Evolutionary conservation across 2,797 vertebrate genomes (phyloP), one percentile per base, ranked within the genome.

Genomic region (Myotis daubentonii): DNA sequence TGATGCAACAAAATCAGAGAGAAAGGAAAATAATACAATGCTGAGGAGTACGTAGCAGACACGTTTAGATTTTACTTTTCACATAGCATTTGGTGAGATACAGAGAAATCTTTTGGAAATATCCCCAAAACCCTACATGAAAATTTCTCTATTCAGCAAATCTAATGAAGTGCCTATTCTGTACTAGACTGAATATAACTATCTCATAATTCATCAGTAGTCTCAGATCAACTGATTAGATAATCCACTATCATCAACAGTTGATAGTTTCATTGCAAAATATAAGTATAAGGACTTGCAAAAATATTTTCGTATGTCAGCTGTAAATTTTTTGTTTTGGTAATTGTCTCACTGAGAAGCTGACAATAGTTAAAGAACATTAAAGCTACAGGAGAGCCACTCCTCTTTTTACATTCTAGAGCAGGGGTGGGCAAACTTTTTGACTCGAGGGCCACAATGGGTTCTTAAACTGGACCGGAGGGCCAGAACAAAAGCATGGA

Each of bases 271-370:
- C 33, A 84, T 15, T 55, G 23, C 6, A 68, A 68, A 89, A 83
- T n/a, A 82, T 62, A 55, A 78, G 33, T 51, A 28, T 70, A 81
- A 71, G 6, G 70, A 83, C 36, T 66, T 65, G 47, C 19, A 44
- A 84, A 71, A 83, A 57, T 47, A 74, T 55, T 13, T 88, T 17
- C 83, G 25, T n/a, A 51, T 17, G 47, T 33, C 22, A 79, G 47
- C 68, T 25, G 62, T 93, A 41, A n/a, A 51, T 44, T 83, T 41
- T 87, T 17, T 91, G 36, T 76, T 60, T 87, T 78, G 36, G 4
- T 70, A 20, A 82, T 13, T 88, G 20, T 65, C 94, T 86, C 33
- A 82, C 71, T 89, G 33, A 70, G 55, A 95, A 83, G 22, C 57
- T 71, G 74, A 41, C 16, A 72, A 62, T 15, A 81, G 30, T 30